Conservation (phyloP, 23 tunicate species). For the Botrylloides violaceus region DNA sequence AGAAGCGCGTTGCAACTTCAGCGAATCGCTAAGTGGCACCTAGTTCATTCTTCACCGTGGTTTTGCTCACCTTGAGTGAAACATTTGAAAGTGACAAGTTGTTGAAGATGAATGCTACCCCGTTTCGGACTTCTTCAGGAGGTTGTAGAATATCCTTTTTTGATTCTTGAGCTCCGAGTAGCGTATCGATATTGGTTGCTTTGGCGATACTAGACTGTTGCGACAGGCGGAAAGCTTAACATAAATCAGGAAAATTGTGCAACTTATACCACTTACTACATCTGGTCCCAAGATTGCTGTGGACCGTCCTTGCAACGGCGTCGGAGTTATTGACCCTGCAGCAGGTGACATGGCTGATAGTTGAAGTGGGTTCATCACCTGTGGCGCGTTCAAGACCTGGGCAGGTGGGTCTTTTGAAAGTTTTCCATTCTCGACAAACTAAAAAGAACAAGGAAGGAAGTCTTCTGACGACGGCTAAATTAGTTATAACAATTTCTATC, state of each 20-base stretch:
- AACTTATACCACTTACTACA: no score
- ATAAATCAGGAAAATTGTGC: no score
- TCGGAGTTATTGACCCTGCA: constrained; percentile 18
- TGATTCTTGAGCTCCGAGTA: constrained; percentile 76
- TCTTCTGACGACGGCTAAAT: no score
- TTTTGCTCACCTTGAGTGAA: constrained; percentile 60
- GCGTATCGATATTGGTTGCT: constrained; percentile 93
- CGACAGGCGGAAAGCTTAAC: not conserved
- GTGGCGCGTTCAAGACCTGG: not conserved
- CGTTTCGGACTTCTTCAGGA: constrained; percentile 74
- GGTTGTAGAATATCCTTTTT: constrained; percentile 91
- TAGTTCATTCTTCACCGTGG: no score
- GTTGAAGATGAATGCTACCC: constrained; percentile 94
- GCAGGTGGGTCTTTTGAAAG: constrained; percentile 15
- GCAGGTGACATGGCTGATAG: not conserved
- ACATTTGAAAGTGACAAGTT: constrained; percentile 81
- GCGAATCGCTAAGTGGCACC: no score
- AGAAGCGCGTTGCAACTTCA: no score
- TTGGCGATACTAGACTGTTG: constrained; percentile 88
- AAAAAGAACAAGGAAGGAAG: no score
- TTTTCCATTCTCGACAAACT: constrained; percentile 23
- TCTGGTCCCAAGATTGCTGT: no score
- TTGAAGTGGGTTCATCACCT: constrained; percentile 7
- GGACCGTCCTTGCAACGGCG: no score
- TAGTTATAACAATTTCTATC: no score